Evolutionary conservation across 2,113 vertebrate species (phyloP), one percentile per base, ranked within the genome.

Genomic region (Centropus unirufus): DNA sequence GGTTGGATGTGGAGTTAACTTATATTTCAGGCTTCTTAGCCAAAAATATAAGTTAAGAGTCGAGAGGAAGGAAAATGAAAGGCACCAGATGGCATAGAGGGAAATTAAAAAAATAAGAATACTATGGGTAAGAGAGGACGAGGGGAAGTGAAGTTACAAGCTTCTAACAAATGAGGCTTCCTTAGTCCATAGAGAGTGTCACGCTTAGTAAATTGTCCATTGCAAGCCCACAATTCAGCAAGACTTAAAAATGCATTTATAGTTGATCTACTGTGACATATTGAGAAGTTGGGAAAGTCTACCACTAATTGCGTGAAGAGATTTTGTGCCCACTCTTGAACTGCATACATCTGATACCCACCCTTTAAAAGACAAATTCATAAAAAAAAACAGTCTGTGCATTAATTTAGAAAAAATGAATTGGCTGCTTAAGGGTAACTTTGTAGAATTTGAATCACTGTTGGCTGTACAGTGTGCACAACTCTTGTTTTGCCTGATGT

Each of bases 1-100:
- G 15, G 10, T 57, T 34, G 11, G 12, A 9, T 3, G 14, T 1
- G 3, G 49, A 2, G 40, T 5, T 5, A 14, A 15, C 26, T 77
- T 16, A 44, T 47, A 0, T 39, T 91, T 89, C 15, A 76, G 29
- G 29, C 54, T 58, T 14, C 42, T 22, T 58, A 40, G 14, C 8
- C 30, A 54, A 67, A 81, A 87, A 52, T 11, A 9, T 7, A 77
- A 68, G 15, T 16, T 36, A 39, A 24, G 54, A 68, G 29, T n/a
- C 59, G 17, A 34, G 49, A 73, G 10, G 63, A 57, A 87, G 29
- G 30, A 62, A 83, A 87, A 66, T 3, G 0, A 77, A 83, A 81
- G 6, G 7, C 9, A 77, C 77, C 20, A 44, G 30, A 34, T 29
- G n/a, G 10, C 27, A 36, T 14, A 49, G 46, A 46, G 32, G 11